Conservation (phyloP, 2,888 invertebrate genomes). For the Drosophila borealis region DNA sequence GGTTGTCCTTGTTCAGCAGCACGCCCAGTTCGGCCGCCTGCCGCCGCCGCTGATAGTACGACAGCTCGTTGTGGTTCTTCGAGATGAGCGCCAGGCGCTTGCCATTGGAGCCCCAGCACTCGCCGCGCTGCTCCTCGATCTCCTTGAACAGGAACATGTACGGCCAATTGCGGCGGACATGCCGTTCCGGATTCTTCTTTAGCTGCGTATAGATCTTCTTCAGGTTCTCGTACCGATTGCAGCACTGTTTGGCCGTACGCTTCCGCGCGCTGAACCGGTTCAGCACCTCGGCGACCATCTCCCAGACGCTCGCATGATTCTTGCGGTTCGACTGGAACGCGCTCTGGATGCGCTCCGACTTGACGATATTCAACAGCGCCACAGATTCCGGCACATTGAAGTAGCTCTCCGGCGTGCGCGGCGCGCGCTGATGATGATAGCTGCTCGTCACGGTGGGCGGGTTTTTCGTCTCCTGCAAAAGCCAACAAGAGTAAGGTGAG, state of each 20-base stretch:
- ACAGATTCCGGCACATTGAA: conserved; percentile 85
- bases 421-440: conserved; percentile 84
- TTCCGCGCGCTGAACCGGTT: conserved; percentile 84
- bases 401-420: conserved; percentile 84
- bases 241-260: conserved; percentile 84
- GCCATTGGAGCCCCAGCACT: conserved; percentile 84
- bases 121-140: conserved; percentile 84
- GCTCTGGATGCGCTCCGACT: conserved; percentile 84
- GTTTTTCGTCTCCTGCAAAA: conserved; percentile 77
- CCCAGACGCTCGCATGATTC: conserved; percentile 85
- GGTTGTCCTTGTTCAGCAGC: conserved; percentile 79
- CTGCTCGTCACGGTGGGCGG: conserved; percentile 72
- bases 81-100: conserved; percentile 82
- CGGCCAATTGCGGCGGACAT: conserved; percentile 84
- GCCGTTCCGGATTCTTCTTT: conserved; percentile 84
- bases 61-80: conserved; percentile 83
- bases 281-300: conserved; percentile 84
- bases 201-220: conserved; percentile 85
- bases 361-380: conserved; percentile 84
- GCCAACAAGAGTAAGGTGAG: background rate
- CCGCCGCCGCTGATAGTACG: conserved; percentile 83
- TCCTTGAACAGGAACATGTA: conserved; percentile 84
- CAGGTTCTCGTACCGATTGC: conserved; percentile 84
- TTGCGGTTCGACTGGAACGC: conserved; percentile 85
- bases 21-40: conserved; percentile 83